Percentiles rank a stretch among this genome's conserved stretches.
phyloP scores from a whole-genome alignment of 2,888 invertebrate species.

The Ctenicera cuprea region DNA sequence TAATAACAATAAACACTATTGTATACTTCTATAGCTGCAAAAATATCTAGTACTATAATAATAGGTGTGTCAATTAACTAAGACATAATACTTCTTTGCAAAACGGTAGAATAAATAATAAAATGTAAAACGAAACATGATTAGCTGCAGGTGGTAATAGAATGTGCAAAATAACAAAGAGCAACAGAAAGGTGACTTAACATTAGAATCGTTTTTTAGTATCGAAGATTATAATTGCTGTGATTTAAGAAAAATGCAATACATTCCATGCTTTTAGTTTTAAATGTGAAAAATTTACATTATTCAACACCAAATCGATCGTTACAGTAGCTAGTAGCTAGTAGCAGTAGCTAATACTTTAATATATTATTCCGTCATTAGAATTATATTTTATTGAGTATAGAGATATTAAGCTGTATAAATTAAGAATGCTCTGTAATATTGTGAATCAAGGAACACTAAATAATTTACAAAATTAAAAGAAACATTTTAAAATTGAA shows the following conservation, averaged over 20 bases:
- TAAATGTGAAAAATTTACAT: too few species aligned
- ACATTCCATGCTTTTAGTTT: too few species aligned
- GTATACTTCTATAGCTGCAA: slow-evolving; percentile 24
- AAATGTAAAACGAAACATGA: slow-evolving; percentile 1
- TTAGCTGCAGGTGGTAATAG: slow-evolving; percentile 22
- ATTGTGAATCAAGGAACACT: too few species aligned
- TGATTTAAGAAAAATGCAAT: neutral
- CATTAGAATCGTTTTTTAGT: neutral
- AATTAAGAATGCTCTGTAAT: too few species aligned
- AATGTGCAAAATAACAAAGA: slow-evolving; percentile 26
- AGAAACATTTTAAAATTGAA: too few species aligned
- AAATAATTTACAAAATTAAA: too few species aligned
- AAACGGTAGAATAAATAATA: neutral
- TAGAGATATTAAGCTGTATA: too few species aligned
- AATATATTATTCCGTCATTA: too few species aligned
- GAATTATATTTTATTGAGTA: too few species aligned
- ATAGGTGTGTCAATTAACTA: slow-evolving; percentile 3
- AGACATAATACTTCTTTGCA: slow-evolving; percentile 9
- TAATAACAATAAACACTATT: slow-evolving; percentile 17
- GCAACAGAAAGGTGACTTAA: neutral
- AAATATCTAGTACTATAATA: slow-evolving; percentile 26
- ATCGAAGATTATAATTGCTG: neutral
- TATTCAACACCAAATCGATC: too few species aligned
- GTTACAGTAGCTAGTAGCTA: too few species aligned
- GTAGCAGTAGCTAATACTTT: too few species aligned